phyloP scores from a whole-genome alignment of 1,140 invertebrate genomes.

The Planococcus citri region DNA sequence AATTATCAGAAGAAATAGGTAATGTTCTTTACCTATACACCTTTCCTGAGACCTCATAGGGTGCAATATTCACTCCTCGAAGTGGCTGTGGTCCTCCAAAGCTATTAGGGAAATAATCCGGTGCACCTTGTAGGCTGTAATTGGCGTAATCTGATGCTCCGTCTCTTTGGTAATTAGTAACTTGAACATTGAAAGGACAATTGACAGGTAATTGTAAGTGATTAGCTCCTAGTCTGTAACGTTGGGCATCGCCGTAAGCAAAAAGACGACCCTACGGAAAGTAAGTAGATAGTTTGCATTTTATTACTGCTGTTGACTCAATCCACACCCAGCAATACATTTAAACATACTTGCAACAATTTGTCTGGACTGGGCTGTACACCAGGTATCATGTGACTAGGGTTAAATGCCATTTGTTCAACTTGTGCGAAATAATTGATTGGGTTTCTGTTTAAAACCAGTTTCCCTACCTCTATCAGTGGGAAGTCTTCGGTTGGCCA shows the following conservation, averaged over 20 bases:
- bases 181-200: conserved; percentile 55
- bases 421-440: conserved; percentile 89
- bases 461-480: conserved; percentile 77
- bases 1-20: too few species aligned
- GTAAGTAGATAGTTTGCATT: conserved; percentile 32
- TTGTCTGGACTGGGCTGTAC: conserved; percentile 88
- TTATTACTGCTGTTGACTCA: not conserved
- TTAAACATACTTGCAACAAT: conserved; percentile 77
- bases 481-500: conserved; percentile 88
- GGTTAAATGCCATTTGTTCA: conserved; percentile 89
- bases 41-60: conserved; percentile 37
- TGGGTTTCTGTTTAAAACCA: conserved; percentile 80
- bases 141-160: conserved; percentile 57
- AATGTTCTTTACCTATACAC: too few species aligned
- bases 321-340: too few species aligned
- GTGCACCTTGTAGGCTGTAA: conserved; percentile 59
- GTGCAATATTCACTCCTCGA: conserved; percentile 36
- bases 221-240: conserved; percentile 84
- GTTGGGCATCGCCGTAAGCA: conserved; percentile 87
- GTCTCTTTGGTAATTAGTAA: conserved; percentile 77
- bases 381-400: conserved; percentile 80
- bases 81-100: conserved; percentile 63
- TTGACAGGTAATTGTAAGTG: conserved; percentile 92
- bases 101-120: conserved; percentile 94
- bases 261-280: conserved; percentile 79